These are phyloP conservation scores for Triplophysa yarkandensis DNA, from an alignment of 2,797 vertebrate species.

Conservation along the genomic window DNA sequence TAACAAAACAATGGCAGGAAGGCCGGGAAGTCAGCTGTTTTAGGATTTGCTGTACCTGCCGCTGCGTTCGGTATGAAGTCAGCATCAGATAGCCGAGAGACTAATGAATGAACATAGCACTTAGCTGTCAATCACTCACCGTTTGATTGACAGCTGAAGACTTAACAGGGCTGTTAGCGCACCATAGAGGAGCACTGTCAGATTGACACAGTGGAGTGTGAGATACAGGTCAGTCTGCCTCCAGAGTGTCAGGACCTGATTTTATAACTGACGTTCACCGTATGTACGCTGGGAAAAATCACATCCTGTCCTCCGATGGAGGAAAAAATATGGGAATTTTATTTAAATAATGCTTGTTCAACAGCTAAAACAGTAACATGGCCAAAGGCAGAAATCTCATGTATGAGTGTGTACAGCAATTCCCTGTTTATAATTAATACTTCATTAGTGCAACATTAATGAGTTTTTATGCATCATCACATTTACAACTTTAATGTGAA, in stretches of 20 bases:
- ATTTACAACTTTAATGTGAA: slow-evolving; percentile 33
- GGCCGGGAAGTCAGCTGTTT: not conserved
- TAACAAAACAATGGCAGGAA: not conserved
- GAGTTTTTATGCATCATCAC: slow-evolving; percentile 37
- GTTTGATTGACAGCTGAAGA: slow-evolving; percentile 34
- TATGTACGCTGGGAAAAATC: not conserved
- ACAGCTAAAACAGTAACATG: slow-evolving; percentile 4
- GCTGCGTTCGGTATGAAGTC: not conserved
- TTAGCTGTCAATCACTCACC: slow-evolving; percentile 37
- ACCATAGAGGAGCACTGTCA: slow-evolving; percentile 27
- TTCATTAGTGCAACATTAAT: slow-evolving; percentile 34
- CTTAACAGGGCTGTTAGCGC: slow-evolving; percentile 13
- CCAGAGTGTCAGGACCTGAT: slow-evolving; percentile 16
- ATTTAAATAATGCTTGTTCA: slow-evolving; percentile 5
- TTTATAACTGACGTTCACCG: slow-evolving; percentile 31
- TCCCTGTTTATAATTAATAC: slow-evolving; percentile 29
- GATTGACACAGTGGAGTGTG: slow-evolving; percentile 25
- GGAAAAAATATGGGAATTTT: not conserved
- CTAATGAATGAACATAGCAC: slow-evolving; percentile 28
- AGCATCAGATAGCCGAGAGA: not conserved
- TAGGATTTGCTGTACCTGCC: not conserved
- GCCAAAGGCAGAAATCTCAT: slow-evolving; percentile 27
- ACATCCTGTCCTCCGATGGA: not conserved
- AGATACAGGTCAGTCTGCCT: slow-evolving; percentile 37
- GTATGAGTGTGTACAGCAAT: not conserved